Conservation (phyloP, 2,888 invertebrate genomes). For the Pachymerium ferrugineum region DNA sequence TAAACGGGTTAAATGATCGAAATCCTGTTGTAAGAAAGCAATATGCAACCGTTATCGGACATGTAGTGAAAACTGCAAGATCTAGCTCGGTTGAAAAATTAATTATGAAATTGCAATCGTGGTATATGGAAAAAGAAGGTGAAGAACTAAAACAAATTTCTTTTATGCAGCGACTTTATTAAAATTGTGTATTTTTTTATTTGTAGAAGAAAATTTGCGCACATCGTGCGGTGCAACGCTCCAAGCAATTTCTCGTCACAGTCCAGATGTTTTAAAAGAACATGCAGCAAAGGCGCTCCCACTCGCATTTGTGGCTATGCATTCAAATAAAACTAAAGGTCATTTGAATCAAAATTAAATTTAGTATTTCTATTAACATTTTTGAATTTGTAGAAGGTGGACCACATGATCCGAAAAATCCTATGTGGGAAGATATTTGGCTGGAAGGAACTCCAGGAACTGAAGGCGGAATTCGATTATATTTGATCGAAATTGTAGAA, state of each 20-base stretch:
- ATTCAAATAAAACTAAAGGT: constrained; percentile 60
- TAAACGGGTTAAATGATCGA: constrained; percentile 75
- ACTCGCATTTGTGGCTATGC: constrained; percentile 84
- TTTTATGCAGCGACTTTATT: background rate
- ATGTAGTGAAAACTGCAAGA: constrained; percentile 71
- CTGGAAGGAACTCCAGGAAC: constrained; percentile 77
- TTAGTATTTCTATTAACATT: background rate
- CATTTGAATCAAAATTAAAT: constrained; percentile 29
- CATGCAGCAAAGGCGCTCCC: constrained; percentile 61
- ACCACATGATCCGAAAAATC: constrained; percentile 30
- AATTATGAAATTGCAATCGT: constrained; percentile 57
- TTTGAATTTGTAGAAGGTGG: background rate
- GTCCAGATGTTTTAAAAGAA: constrained; percentile 43
- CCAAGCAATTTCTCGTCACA: constrained; percentile 70
- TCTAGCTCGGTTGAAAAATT: constrained; percentile 63
- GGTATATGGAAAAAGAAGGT: constrained; percentile 66
- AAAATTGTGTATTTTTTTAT: background rate
- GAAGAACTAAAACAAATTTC: background rate
- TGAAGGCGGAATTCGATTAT: constrained; percentile 72
- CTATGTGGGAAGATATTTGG: constrained; percentile 86
- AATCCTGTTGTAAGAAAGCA: constrained; percentile 77
- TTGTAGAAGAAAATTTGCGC: constrained; percentile 29
- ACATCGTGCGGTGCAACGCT: constrained; percentile 53
- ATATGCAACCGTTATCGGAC: constrained; percentile 76
- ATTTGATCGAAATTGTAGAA: constrained; percentile 64